These are phyloP conservation scores for Anoncus sp. DNA, from an alignment of 2,888 invertebrate species.

Conservation along the genomic window DNA sequence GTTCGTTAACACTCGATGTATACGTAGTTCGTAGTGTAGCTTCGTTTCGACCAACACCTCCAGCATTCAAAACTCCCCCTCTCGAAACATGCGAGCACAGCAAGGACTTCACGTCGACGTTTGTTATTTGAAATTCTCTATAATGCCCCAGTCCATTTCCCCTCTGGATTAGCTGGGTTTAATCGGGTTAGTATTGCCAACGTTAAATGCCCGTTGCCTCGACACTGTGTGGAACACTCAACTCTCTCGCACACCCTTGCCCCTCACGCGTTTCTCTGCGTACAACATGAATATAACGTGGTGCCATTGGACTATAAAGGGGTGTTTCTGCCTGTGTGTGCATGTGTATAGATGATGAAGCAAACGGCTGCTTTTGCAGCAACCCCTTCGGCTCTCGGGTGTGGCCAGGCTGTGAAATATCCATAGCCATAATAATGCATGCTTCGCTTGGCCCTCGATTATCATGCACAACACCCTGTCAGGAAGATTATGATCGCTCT, in stretches of 20 bases:
- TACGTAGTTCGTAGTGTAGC: neutral
- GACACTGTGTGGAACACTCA: slow-evolving; percentile 25
- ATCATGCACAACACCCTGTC: neutral
- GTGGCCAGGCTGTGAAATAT: slow-evolving; percentile 8
- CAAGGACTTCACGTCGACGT: slow-evolving; percentile 52
- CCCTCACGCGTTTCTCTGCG: neutral
- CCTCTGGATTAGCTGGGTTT: slow-evolving; percentile 59
- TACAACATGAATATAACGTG: slow-evolving; percentile 17
- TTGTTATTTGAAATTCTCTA: slow-evolving; percentile 62
- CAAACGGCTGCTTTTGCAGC: slow-evolving; percentile 26
- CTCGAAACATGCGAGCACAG: neutral
- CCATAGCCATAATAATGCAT: slow-evolving; percentile 18
- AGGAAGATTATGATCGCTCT: neutral
- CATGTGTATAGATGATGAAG: neutral
- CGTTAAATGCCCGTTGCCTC: slow-evolving; percentile 45
- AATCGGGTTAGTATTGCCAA: slow-evolving; percentile 62
- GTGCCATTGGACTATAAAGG: neutral
- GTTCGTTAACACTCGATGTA: slow-evolving; percentile 17
- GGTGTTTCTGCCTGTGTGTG: neutral
- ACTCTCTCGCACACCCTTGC: neutral
- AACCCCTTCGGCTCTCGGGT: slow-evolving; percentile 24
- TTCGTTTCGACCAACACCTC: slow-evolving; percentile 19
- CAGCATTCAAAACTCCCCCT: neutral
- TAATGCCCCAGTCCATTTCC: slow-evolving; percentile 61
- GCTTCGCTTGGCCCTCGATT: slow-evolving; percentile 21